phyloP scores from a whole-genome alignment of 1,140 invertebrate species.

The Aphis gossypii region DNA sequence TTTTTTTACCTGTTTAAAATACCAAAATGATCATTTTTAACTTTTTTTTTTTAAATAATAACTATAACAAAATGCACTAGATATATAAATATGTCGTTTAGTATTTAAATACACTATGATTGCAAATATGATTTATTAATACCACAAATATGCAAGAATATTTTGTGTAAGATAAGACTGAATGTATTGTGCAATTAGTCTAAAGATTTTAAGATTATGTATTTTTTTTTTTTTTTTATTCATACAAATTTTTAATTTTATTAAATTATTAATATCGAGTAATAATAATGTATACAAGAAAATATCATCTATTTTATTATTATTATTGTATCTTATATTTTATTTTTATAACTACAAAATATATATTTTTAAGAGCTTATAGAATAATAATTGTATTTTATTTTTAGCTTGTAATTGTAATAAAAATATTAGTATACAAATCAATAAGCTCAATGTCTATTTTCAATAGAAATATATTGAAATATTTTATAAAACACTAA shows the following conservation, averaged over 20 bases:
- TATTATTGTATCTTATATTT: neutral
- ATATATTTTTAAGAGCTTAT: neutral
- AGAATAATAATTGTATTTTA: neutral
- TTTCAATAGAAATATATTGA: neutral
- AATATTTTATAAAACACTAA: neutral
- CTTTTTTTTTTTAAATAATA: neutral
- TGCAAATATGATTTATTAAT: neutral
- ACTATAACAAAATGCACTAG: neutral
- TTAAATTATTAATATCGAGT: neutral
- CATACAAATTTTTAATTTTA: neutral
- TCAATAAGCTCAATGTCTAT: neutral
- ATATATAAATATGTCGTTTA: neutral
- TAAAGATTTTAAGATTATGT: neutral
- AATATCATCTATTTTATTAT: neutral
- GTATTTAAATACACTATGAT: neutral
- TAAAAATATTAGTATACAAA: neutral
- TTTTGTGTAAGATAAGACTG: slow-evolving; percentile 37
- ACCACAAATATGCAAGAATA: neutral
- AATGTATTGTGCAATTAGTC: slow-evolving; percentile 39
- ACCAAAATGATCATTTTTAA: neutral
- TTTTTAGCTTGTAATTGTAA: neutral
- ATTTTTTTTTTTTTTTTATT: neutral
- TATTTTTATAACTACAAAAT: neutral
- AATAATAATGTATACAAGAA: neutral
- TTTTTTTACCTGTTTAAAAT: neutral